Evolutionary conservation across 2,797 vertebrate species (phyloP).

Genomic region (Phyllotis vaccarum): DNA sequence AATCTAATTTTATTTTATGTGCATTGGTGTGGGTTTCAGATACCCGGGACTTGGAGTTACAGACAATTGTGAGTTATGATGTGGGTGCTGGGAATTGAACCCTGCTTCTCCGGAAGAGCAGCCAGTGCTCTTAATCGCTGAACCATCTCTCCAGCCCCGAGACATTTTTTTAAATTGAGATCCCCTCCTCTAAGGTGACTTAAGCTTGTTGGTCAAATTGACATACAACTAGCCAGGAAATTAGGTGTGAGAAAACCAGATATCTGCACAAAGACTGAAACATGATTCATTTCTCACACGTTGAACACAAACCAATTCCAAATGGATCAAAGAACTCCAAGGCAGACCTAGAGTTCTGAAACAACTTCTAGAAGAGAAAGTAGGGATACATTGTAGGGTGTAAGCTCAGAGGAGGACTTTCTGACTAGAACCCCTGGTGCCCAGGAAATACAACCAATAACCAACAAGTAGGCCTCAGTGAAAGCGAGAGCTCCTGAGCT

Average conservation of each 20-base stretch:
- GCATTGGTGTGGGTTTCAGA: no score
- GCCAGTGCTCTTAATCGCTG: neutral
- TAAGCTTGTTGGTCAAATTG: neutral
- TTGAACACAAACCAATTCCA: neutral
- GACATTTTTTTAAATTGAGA: neutral
- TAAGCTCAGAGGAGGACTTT: neutral
- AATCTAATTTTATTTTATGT: no score
- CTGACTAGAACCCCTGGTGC: neutral
- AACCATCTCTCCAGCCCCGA: neutral
- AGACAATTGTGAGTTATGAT: neutral
- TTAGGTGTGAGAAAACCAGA: neutral
- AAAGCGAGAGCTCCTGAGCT: neutral
- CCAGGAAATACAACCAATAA: neutral
- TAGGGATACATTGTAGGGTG: neutral
- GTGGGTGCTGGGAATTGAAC: neutral
- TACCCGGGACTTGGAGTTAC: neutral
- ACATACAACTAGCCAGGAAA: neutral
- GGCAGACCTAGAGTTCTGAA: neutral
- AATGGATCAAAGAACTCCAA: neutral
- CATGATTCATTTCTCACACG: neutral
- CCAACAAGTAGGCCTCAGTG: neutral
- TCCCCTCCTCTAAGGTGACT: neutral
- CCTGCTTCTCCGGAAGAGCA: neutral
- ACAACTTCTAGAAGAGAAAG: neutral
- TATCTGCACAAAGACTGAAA: neutral